Evolutionary conservation across 2,888 invertebrate genomes (phyloP).

Genomic region (Drosophila melanocephala): DNA sequence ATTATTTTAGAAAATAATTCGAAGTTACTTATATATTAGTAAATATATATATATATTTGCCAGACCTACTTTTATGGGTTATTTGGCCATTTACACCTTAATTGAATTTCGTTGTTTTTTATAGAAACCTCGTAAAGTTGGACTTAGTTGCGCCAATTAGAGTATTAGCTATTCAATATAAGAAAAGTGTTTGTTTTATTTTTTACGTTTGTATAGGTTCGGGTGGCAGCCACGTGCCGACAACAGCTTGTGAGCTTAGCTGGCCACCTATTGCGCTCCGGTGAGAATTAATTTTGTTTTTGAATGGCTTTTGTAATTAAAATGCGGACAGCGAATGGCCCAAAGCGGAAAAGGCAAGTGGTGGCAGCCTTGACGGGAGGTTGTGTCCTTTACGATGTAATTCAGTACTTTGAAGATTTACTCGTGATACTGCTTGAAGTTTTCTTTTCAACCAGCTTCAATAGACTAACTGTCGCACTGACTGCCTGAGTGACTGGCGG

Average conservation of each 20-base stretch:
- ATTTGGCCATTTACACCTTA: neutral
- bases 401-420: conserved; percentile 34
- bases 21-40: neutral
- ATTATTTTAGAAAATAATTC: neutral
- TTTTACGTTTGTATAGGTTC: conserved; percentile 21
- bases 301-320: conserved; percentile 73
- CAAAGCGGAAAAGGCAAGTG: conserved; percentile 3
- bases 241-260: conserved; percentile 50
- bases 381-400: neutral
- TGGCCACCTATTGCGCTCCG: conserved; percentile 36
- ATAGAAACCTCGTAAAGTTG: neutral
- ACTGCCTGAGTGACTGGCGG: conserved; percentile 12
- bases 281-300: conserved; percentile 67
- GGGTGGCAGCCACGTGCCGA: conserved; percentile 66
- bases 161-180: conserved; percentile 19
- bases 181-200: neutral
- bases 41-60: neutral
- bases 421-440: conserved; percentile 34
- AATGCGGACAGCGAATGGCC: conserved; percentile 49
- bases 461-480: conserved; percentile 55
- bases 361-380: neutral
- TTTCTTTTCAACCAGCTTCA: conserved; percentile 17
- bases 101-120: neutral
- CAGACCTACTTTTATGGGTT: neutral
- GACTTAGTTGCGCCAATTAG: conserved; percentile 3